Base-by-base conservation (phyloP, 2,888 invertebrate genomes). In the Dasypolia templi region DNA sequence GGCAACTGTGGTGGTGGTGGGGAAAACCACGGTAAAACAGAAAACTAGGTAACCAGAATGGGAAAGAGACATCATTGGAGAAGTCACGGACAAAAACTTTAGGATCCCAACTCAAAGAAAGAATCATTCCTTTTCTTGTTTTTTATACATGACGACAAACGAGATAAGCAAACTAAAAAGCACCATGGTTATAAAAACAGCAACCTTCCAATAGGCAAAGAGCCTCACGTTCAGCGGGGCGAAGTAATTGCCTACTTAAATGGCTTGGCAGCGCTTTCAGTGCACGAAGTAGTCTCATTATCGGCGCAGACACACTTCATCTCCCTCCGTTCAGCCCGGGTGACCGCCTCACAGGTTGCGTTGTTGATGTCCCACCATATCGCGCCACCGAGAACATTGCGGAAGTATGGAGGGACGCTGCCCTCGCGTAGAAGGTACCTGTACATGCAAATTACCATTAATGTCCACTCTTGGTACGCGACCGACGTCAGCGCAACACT, bases 291-390 rank as follows among this genome's bases (percentile, higher is more conserved):
- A 42, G 75, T 78, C 66, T 89, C 89, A 7, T 89, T 87, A 0
- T 87, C 84, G 1, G 76, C 87, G 72, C 94, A 95, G 0, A 84
- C 80, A 79, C 95, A 95, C 51, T 87, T 92, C 93, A 92, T 93
- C 81, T 91, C 91, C 63, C 88, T 85, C 3, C 92, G 80, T 77
- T 94, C 94, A 0, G 92, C 88, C 46, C 72, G 85, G 6, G 86
- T 88, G 22, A 93, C 91, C 0, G 95, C 95, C 0, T 92, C 90
- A 3, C 84, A 91, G 0, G 94, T 91, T 0, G 90, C 80, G 55
- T 91, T 80, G 84, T 94, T 94, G 83, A 95, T 88, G 42, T 95
- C 95, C 94, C 94, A 95, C 95, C 96, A 95, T 74, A 94, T 93
- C 3, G 95, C 94, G 4, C 96, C 96, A 2, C 95, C 96, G 26